Conservation (phyloP, 2,888 invertebrate genomes). For the Pomacea canaliculata region DNA sequence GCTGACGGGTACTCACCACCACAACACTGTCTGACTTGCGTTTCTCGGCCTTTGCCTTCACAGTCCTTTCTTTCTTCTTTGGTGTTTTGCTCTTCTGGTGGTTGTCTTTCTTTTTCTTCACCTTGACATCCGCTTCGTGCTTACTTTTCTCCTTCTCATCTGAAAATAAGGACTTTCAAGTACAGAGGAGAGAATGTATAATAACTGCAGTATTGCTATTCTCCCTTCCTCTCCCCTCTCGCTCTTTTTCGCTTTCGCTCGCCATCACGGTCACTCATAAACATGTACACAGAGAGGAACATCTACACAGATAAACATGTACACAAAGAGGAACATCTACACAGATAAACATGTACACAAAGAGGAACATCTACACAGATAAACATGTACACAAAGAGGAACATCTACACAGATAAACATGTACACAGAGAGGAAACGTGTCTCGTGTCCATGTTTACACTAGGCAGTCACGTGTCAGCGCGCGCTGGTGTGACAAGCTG, state of each 20-base stretch:
- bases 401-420: too few species aligned
- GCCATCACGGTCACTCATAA: not conserved
- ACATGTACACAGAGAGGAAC: too few species aligned
- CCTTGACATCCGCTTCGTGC: not conserved
- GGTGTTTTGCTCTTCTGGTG: slow-evolving; percentile 16
- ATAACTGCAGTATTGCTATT: not conserved
- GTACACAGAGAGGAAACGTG: too few species aligned
- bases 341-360: too few species aligned
- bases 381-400: too few species aligned
- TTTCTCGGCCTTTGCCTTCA: slow-evolving; percentile 11
- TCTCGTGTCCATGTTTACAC: too few species aligned
- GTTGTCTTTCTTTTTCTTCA: slow-evolving; percentile 11
- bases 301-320: too few species aligned
- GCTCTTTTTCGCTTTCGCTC: not conserved
- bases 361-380: too few species aligned
- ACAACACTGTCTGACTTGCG: not conserved
- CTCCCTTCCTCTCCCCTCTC: not conserved
- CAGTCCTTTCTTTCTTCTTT: slow-evolving; percentile 17
- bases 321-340: too few species aligned
- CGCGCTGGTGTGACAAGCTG: too few species aligned
- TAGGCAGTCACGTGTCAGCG: too few species aligned
- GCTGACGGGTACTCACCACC: too few species aligned
- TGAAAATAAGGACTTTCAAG: not conserved
- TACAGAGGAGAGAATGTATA: not conserved
- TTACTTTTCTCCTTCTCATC: slow-evolving; percentile 1